Percentiles rank a stretch among this genome's conserved stretches.
These are phyloP conservation scores for Druon quercuslanigerum DNA, from an alignment of 1,140 invertebrate genomes.

Conservation along the genomic window DNA sequence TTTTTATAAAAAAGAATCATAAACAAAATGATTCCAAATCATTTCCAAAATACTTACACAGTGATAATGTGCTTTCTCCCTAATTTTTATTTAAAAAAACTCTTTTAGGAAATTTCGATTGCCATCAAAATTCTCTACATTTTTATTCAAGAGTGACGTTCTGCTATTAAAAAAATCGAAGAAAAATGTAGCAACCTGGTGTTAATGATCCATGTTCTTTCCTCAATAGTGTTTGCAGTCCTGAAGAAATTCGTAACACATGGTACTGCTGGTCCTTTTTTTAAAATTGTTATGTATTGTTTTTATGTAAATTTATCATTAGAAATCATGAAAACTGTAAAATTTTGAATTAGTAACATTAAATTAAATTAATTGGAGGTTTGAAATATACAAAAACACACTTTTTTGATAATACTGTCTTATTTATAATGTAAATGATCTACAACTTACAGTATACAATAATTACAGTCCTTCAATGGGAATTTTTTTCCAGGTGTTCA, in stretches of 20 bases:
- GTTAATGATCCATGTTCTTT: too few species aligned
- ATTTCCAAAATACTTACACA: neutral
- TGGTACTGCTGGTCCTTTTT: slow-evolving; percentile 10
- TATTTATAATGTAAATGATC: slow-evolving; percentile 13
- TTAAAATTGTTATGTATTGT: neutral
- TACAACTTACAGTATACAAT: slow-evolving; percentile 16
- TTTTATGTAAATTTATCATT: too few species aligned
- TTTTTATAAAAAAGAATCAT: too few species aligned
- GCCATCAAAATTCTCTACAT: slow-evolving; percentile 3
- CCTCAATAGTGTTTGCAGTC: neutral
- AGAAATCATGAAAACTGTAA: too few species aligned
- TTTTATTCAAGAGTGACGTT: neutral
- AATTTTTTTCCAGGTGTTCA: slow-evolving; percentile 5
- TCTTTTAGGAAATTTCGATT: neutral
- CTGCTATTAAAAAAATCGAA: too few species aligned
- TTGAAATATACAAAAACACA: neutral
- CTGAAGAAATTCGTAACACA: slow-evolving; percentile 2
- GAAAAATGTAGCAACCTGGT: too few species aligned
- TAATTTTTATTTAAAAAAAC: neutral
- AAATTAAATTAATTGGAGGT: too few species aligned
- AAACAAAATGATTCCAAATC: too few species aligned
- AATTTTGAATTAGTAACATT: too few species aligned
- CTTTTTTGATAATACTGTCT: neutral
- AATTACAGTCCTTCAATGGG: slow-evolving; percentile 16
- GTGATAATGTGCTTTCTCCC: neutral